These are phyloP conservation scores for Apolygus lucorum DNA, from an alignment of 1,140 invertebrate species.

Conservation along the genomic window DNA sequence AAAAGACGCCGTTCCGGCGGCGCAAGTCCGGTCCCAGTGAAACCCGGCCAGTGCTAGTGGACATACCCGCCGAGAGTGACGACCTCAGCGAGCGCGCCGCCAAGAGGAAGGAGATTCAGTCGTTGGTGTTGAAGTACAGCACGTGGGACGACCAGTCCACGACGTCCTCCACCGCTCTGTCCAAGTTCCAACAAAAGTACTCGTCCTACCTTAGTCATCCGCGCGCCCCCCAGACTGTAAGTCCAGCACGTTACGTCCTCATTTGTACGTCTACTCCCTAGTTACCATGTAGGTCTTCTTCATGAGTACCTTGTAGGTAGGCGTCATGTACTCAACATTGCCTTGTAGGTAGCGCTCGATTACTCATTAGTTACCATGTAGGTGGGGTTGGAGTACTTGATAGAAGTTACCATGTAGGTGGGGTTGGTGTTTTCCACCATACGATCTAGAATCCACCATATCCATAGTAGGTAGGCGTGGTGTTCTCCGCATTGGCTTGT, in stretches of 20 bases:
- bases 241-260: background rate
- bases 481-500: no score
- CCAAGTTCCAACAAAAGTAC: slow-evolving; percentile 36
- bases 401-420: no score
- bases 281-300: no score
- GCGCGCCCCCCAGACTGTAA: slow-evolving; percentile 8
- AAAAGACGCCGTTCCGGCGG: slow-evolving; percentile 49
- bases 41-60: slow-evolving; percentile 23
- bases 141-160: slow-evolving; percentile 49
- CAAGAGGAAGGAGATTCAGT: slow-evolving; percentile 69
- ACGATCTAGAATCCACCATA: no score
- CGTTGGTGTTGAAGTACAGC: slow-evolving; percentile 66
- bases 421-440: no score
- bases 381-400: no score
- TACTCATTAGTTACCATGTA: no score
- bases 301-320: no score
- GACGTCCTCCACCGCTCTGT: slow-evolving; percentile 28
- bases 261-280: no score
- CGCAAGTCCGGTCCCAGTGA: slow-evolving; percentile 22
- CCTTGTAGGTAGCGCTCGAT: no score
- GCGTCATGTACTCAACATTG: no score
- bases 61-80: slow-evolving; percentile 17
- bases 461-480: no score
- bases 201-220: slow-evolving; percentile 29
- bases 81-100: slow-evolving; percentile 56